These are phyloP conservation scores for Peromyscus aztecus DNA, from an alignment of 2,797 vertebrate species.

Conservation along the genomic window DNA sequence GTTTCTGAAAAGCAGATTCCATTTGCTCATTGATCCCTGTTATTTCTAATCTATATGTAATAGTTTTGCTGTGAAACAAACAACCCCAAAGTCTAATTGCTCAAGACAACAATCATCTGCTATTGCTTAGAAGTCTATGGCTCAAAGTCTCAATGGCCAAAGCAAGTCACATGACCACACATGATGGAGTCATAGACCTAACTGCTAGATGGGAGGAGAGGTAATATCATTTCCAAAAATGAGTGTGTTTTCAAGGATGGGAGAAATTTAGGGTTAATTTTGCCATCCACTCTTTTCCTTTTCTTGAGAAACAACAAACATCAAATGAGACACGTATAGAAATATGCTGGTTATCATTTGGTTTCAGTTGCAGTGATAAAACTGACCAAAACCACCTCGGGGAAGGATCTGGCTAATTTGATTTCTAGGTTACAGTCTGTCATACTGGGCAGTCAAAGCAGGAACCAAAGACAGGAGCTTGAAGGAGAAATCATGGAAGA, in stretches of 20 bases:
- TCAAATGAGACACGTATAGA: background rate
- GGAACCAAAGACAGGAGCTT: background rate
- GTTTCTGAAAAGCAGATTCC: constrained; percentile 47
- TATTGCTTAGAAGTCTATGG: background rate
- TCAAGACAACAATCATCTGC: background rate
- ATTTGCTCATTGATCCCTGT: background rate
- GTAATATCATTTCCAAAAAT: background rate
- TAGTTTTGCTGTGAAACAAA: constrained; percentile 40
- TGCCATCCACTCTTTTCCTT: background rate
- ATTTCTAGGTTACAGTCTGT: background rate
- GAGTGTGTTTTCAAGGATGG: background rate
- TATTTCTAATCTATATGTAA: constrained; percentile 33
- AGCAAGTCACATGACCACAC: background rate
- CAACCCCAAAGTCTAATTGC: background rate
- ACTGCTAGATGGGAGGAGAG: background rate
- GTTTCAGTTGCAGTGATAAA: background rate
- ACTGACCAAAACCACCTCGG: background rate
- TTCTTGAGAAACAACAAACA: background rate
- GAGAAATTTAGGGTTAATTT: no score
- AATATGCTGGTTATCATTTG: background rate
- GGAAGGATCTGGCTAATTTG: background rate
- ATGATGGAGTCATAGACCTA: background rate
- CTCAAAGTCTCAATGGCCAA: background rate
- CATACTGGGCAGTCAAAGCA: background rate
- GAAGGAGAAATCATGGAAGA: background rate